These are phyloP conservation scores for Diadromus collaris DNA, from an alignment of 2,888 invertebrate genomes.

Conservation along the genomic window DNA sequence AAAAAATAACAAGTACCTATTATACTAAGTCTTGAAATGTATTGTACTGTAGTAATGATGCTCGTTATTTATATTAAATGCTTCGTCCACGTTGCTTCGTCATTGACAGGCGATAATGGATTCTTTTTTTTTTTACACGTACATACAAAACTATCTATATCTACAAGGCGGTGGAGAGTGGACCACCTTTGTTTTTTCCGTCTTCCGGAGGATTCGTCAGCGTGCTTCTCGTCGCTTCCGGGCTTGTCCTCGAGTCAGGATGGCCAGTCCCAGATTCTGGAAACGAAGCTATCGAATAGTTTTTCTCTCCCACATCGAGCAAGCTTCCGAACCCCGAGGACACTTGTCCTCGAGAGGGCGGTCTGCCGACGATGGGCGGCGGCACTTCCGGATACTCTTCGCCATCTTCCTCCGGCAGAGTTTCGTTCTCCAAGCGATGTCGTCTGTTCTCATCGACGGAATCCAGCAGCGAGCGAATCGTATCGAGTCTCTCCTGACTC, in stretches of 20 bases:
- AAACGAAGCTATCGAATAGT: conserved; percentile 39
- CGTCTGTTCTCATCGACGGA: conserved; percentile 56
- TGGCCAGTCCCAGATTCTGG: conserved; percentile 30
- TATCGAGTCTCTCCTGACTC: conserved; percentile 61
- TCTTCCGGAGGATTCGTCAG: conserved; percentile 63
- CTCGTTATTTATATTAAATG: conserved; percentile 32
- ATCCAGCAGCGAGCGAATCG: conserved; percentile 60
- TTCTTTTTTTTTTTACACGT: conserved; percentile 14
- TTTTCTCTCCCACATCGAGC: conserved; percentile 67
- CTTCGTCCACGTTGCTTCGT: conserved; percentile 6
- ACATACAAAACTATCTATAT: conserved; percentile 11
- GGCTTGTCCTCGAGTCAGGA: conserved; percentile 60
- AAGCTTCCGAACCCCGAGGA: conserved; percentile 75
- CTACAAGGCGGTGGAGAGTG: conserved; percentile 73
- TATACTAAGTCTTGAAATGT: conserved; percentile 36
- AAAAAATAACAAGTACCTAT: conserved; percentile 31
- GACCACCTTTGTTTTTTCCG: conserved; percentile 53
- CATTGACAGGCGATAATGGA: conserved; percentile 12
- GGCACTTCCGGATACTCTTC: conserved; percentile 56
- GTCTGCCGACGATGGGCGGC: conserved; percentile 61
- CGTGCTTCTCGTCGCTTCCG: conserved; percentile 63
- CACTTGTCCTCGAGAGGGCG: conserved; percentile 70
- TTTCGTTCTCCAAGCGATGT: conserved; percentile 60
- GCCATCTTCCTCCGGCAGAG: conserved; percentile 44
- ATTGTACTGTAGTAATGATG: conserved; percentile 39